Conservation (phyloP, 2,113 vertebrate genomes). For the Callopanchax toddi region DNA sequence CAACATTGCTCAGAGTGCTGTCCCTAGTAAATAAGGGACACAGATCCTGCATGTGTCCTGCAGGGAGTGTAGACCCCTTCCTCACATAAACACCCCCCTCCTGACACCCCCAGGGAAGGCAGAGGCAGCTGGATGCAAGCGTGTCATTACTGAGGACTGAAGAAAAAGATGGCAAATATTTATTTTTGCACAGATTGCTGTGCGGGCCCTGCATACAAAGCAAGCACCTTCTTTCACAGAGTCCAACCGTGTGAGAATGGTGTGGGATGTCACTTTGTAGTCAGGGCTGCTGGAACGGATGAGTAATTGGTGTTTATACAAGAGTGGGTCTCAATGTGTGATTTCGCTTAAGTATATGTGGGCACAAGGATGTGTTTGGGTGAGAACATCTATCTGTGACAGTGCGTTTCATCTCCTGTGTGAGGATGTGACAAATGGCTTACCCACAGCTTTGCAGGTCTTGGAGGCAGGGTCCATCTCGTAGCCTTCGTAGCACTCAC, state of each 20-base stretch:
- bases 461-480: constrained; percentile 95
- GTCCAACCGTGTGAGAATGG: constrained; percentile 44
- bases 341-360: constrained; percentile 16
- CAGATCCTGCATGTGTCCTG: constrained; percentile 39
- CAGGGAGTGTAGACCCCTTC: constrained; percentile 1
- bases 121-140: constrained; percentile 60
- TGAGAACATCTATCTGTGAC: constrained; percentile 31
- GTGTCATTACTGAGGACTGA: constrained; percentile 66
- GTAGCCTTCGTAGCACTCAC: constrained; percentile 95
- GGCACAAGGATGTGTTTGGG: not conserved
- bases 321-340: constrained; percentile 4
- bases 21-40: constrained; percentile 29
- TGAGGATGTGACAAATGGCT: constrained; percentile 55
- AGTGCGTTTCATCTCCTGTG: constrained; percentile 17
- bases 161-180: constrained; percentile 76
- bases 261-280: constrained; percentile 35
- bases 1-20: constrained; percentile 32
- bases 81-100: constrained; percentile 15
- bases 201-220: constrained; percentile 62
- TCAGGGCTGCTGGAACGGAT: constrained; percentile 24
- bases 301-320: constrained; percentile 25
- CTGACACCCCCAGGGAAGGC: constrained; percentile 34
- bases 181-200: constrained; percentile 70
- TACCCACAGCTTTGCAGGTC: constrained; percentile 98
- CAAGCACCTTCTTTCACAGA: constrained; percentile 34